These are phyloP conservation scores for Augochlora pura DNA, from an alignment of 1,140 invertebrate genomes.

Conservation along the genomic window DNA sequence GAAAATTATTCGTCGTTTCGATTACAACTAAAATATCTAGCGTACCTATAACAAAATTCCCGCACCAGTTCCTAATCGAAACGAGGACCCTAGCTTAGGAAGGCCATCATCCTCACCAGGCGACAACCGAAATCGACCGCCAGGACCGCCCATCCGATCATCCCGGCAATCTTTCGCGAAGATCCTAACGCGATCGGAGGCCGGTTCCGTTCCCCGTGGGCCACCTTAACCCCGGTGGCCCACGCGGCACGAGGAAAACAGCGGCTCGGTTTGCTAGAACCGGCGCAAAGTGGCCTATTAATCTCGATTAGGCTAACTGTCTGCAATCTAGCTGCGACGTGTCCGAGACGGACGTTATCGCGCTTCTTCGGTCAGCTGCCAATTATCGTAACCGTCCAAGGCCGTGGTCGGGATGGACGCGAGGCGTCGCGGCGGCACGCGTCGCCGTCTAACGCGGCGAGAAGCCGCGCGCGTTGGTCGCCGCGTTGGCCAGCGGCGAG, in stretches of 20 bases:
- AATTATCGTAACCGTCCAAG: slow-evolving; percentile 63
- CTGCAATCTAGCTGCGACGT: slow-evolving; percentile 16
- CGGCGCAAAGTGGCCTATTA: slow-evolving; percentile 23
- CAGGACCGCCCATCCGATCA: no score
- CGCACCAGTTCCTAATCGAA: no score
- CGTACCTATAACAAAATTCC: no score
- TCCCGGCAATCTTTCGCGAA: no score
- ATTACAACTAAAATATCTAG: no score
- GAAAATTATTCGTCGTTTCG: no score
- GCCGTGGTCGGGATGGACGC: slow-evolving; percentile 5
- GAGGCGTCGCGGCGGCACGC: slow-evolving; percentile 9
- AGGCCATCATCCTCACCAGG: no score
- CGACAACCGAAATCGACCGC: no score
- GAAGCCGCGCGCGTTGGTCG: not conserved
- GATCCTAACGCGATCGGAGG: no score
- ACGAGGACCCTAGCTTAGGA: no score
- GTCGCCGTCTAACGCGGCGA: no score
- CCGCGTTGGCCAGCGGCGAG: not conserved
- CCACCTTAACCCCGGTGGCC: not conserved
- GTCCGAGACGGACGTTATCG: slow-evolving; percentile 16
- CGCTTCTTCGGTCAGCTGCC: slow-evolving; percentile 44
- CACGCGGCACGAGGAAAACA: not conserved
- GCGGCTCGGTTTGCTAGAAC: not conserved
- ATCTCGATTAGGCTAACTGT: slow-evolving; percentile 37
- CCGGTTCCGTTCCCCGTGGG: not conserved